Evolutionary conservation across 1,140 invertebrate genomes (phyloP).

Genomic region (Brachionus rotundiformis): DNA sequence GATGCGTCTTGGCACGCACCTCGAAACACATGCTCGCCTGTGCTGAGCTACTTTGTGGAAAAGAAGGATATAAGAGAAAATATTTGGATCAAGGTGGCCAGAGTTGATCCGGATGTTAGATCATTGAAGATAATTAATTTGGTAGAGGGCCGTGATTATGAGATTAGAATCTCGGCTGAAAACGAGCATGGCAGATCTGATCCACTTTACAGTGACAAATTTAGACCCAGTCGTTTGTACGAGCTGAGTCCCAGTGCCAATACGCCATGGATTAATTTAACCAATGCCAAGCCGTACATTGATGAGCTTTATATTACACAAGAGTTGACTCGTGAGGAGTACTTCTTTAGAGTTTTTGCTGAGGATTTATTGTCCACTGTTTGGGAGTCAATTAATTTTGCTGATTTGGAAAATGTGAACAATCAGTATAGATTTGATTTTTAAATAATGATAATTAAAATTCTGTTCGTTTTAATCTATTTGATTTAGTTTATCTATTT

Average conservation of each 20-base stretch:
- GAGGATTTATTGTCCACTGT: slow-evolving; percentile 43
- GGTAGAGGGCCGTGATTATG: slow-evolving; percentile 89
- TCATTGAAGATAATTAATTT: slow-evolving; percentile 76
- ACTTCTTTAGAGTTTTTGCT: slow-evolving; percentile 41
- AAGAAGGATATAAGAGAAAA: slow-evolving; percentile 90
- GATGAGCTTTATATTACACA: slow-evolving; percentile 38
- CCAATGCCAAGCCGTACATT: slow-evolving; percentile 48
- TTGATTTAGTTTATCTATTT: background rate
- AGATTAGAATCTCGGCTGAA: slow-evolving; percentile 90
- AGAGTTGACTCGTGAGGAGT: slow-evolving; percentile 49
- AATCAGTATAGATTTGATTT: slow-evolving; percentile 32
- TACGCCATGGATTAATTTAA: slow-evolving; percentile 46
- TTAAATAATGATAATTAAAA: background rate
- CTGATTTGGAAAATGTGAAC: background rate
- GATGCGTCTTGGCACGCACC: slow-evolving; percentile 91
- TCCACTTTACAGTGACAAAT: slow-evolving; percentile 83
- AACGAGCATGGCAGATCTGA: slow-evolving; percentile 93
- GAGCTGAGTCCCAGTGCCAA: slow-evolving; percentile 28
- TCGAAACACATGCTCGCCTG: slow-evolving; percentile 90
- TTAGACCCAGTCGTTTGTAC: slow-evolving; percentile 79
- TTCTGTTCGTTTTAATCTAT: background rate
- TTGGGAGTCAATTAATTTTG: slow-evolving; percentile 51
- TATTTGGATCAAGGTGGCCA: slow-evolving; percentile 83
- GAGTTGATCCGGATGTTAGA: slow-evolving; percentile 88
- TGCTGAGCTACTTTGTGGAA: slow-evolving; percentile 96